Evolutionary conservation across 2,888 invertebrate species (phyloP).

Genomic region (Cotesia congregata): DNA sequence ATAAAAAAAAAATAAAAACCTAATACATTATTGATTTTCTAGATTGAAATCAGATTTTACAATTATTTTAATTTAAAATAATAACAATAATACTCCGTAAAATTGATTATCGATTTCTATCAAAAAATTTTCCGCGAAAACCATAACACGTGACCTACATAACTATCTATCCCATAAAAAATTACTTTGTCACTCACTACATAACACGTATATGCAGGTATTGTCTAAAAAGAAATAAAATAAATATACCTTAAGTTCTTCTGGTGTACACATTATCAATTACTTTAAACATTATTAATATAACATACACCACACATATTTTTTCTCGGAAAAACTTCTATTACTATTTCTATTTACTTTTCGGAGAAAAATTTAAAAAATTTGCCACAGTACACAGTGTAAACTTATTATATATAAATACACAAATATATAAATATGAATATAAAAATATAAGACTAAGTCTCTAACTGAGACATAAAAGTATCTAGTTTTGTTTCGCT

Average conservation of each 20-base stretch:
- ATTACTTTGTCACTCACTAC: too few relatives aligned
- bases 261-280: slow-evolving; percentile 70
- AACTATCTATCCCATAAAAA: not conserved
- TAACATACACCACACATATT: slow-evolving; percentile 19
- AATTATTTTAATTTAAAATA: not conserved
- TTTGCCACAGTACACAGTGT: too few relatives aligned
- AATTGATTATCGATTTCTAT: not conserved
- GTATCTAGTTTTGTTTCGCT: not conserved
- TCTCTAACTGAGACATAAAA: not conserved
- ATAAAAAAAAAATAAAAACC: not conserved
- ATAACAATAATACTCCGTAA: not conserved
- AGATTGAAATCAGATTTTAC: not conserved
- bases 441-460: too few relatives aligned
- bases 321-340: not conserved
- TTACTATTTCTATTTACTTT: too few relatives aligned
- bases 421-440: too few relatives aligned
- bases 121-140: not conserved
- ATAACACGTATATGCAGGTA: too few relatives aligned
- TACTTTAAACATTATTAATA: slow-evolving; percentile 12
- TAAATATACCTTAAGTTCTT: slow-evolving; percentile 70
- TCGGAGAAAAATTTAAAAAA: too few relatives aligned
- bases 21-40: not conserved
- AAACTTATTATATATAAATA: too few relatives aligned
- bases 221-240: not conserved
- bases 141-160: not conserved